Conservation (phyloP, 1,140 invertebrate genomes). For the Trachymyrmex cornetzi region DNA sequence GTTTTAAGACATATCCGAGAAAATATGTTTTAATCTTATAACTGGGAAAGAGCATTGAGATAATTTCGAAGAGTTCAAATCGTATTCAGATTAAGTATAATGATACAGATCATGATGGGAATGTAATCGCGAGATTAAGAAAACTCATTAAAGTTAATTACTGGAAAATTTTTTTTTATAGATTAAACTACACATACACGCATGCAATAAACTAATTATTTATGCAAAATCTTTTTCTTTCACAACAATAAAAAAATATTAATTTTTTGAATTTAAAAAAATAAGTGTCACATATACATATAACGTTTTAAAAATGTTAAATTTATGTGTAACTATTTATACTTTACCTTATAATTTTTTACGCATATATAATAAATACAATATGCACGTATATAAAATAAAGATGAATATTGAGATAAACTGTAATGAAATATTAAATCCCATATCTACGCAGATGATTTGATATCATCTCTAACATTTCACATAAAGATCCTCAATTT, state of each 20-base stretch:
- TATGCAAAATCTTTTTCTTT: not conserved
- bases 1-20: not conserved
- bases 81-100: not conserved
- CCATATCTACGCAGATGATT: not conserved
- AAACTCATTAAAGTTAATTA: slow-evolving; percentile 17
- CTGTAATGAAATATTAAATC: slow-evolving; percentile 3
- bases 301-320: too few species aligned
- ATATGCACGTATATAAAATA: not conserved
- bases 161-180: not conserved
- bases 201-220: not conserved
- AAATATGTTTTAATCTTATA: not conserved
- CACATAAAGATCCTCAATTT: slow-evolving; percentile 23
- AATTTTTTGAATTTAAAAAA: not conserved
- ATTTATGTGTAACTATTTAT: not conserved
- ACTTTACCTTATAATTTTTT: not conserved
- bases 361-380: not conserved
- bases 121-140: not conserved
- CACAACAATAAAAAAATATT: not conserved
- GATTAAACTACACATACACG: not conserved
- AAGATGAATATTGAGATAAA: not conserved
- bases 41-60: not conserved
- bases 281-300: not conserved
- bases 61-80: not conserved
- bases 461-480: slow-evolving; percentile 19
- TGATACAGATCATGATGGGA: not conserved